phyloP scores from a whole-genome alignment of 1,140 invertebrate genomes.

The Drosophila carrolli region DNA sequence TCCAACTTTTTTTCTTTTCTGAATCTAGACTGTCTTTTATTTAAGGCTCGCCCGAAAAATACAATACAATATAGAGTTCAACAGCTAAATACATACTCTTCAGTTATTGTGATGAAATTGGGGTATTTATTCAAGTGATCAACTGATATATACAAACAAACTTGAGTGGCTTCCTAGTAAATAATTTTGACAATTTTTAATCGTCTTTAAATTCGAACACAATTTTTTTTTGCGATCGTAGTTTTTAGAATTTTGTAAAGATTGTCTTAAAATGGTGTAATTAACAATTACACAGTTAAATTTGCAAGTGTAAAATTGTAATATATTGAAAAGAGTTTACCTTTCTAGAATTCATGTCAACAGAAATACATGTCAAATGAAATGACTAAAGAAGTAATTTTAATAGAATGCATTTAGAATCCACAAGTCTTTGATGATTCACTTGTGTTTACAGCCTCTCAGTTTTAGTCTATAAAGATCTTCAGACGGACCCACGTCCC shows the following conservation, averaged over 20 bases:
- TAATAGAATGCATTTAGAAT: no score
- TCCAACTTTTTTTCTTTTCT: neutral
- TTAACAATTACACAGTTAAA: conserved; percentile 8
- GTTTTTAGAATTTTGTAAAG: neutral
- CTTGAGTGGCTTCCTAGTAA: conserved; percentile 35
- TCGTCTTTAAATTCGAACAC: conserved; percentile 1
- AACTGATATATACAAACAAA: neutral
- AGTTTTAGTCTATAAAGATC: neutral
- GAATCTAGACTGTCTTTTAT: neutral
- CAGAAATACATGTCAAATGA: no score
- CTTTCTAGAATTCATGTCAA: no score
- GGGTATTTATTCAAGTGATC: conserved; percentile 38
- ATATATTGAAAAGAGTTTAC: no score
- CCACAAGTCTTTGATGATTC: no score
- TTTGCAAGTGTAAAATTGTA: neutral
- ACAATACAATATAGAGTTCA: conserved; percentile 1
- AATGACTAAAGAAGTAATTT: no score
- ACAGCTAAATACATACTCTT: conserved; percentile 27
- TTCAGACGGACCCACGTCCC: neutral
- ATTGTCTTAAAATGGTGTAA: neutral
- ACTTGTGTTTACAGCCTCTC: neutral
- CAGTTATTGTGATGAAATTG: conserved; percentile 27
- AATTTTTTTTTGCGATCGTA: neutral
- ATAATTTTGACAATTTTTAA: conserved; percentile 18
- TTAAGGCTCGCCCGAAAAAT: conserved; percentile 2